phyloP scores from a whole-genome alignment of 2,113 vertebrate genomes.

The Fulica atra region DNA sequence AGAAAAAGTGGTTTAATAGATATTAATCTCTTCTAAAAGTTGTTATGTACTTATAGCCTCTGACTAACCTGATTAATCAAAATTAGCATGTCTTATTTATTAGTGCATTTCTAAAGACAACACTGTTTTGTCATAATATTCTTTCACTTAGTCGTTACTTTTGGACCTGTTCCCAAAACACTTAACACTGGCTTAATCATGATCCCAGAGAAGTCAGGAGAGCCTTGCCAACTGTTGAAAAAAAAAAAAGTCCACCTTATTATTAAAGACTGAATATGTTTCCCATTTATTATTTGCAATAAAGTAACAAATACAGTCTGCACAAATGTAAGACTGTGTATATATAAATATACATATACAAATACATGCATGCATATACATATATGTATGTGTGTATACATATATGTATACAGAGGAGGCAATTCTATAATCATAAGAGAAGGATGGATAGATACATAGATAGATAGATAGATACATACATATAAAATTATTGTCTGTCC shows the following conservation, averaged over 20 bases:
- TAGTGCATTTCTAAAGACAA: not conserved
- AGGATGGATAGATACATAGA: too few relatives aligned
- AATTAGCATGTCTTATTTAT: conserved; percentile 8
- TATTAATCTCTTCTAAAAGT: not conserved
- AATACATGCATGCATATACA: too few relatives aligned
- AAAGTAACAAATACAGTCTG: not conserved
- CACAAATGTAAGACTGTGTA: not conserved
- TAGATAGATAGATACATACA: not conserved
- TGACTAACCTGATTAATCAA: not conserved
- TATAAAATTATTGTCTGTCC: not conserved
- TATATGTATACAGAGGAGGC: not conserved
- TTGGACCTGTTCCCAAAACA: not conserved
- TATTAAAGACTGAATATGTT: not conserved
- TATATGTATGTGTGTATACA: not conserved
- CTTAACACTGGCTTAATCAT: not conserved
- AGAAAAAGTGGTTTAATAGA: not conserved
- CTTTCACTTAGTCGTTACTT: not conserved
- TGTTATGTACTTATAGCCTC: not conserved
- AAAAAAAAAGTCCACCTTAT: not conserved
- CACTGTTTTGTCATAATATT: not conserved
- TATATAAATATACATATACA: not conserved
- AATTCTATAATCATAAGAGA: not conserved
- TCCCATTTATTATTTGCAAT: not conserved
- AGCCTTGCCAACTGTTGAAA: not conserved
- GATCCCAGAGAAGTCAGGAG: not conserved